Evolutionary conservation across 2,113 vertebrate species (phyloP), one percentile per base, ranked within the genome.

Genomic region (Kryptolebias marmoratus): DNA sequence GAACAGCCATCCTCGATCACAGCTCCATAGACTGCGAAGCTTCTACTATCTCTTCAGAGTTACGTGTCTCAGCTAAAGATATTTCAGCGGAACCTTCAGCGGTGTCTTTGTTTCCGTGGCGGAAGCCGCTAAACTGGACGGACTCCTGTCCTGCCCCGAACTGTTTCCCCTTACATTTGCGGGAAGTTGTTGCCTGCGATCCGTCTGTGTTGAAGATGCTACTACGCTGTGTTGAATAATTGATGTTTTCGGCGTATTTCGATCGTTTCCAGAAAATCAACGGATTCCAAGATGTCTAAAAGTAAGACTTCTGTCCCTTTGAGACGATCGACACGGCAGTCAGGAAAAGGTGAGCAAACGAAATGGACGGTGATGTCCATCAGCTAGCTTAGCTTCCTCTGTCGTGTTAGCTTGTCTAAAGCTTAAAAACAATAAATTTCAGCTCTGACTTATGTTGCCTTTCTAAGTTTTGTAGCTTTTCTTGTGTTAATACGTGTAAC

Each of bases 291-390:
- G 0, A 31, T 5, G 3, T 64, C 75, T 52, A 64, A 54, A 73
- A 63, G 22, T 18, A 15, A 13, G 2, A 5, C 0, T 2, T 0
- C 55, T 13, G 62, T 1, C 5, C 1, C 5, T 0, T 1, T 71
- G 54, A 89, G 84, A 30, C 66, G 87, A 11, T 89, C 86, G 9
- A 27, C 27, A 0, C 64, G 87, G 16, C 76, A 28, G 2, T 27
- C 71, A 5, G 36, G 0, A 5, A 78, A 75, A 81, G 75, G 74
- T 81, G 31, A 82, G 76, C 12, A 54, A 12, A 18, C 3, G 10
- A 10, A 42, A 6, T 9, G 9, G 9, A 42, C 10, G 39, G 39
- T 11, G 13, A 16, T 54, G 22, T 32, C 54, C 31, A 6, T 30
- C 45, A 60, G 61, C 11, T 82, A 76, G 62, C 61, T 69, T 82